phyloP scores from a whole-genome alignment of 2,888 invertebrate species.

The Dryococelus australis region DNA sequence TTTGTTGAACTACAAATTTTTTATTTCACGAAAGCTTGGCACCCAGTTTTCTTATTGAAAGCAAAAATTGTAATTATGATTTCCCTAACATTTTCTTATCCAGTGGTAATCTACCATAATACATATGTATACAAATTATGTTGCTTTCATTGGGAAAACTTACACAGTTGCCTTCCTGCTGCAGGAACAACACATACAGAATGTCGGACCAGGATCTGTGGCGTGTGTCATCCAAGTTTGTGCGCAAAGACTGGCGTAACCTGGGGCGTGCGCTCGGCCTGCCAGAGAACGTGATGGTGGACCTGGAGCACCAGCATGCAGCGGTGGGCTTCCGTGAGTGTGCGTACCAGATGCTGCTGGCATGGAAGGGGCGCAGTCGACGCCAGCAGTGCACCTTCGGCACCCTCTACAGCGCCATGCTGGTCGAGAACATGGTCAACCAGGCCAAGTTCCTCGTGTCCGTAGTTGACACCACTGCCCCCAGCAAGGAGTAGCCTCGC shows the following conservation, averaged over 20 bases:
- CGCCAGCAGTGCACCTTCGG: constrained; percentile 51
- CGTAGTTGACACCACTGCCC: not conserved
- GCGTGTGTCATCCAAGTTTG: constrained; percentile 49
- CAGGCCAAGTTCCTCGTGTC: constrained; percentile 48
- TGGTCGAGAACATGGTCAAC: constrained; percentile 49
- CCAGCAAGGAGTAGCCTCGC: not conserved
- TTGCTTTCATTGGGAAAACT: too few relatives aligned
- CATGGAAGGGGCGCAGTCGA: constrained; percentile 50
- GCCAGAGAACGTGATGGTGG: constrained; percentile 48
- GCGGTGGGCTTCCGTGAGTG: constrained; percentile 50
- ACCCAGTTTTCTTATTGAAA: too few relatives aligned
- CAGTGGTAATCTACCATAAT: too few relatives aligned
- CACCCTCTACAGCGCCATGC: constrained; percentile 48
- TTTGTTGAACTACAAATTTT: too few relatives aligned
- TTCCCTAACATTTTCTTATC: too few relatives aligned
- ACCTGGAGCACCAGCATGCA: constrained; percentile 48
- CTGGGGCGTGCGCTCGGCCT: constrained; percentile 49
- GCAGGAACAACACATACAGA: constrained; percentile 45
- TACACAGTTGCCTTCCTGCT: not conserved
- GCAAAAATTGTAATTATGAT: too few relatives aligned
- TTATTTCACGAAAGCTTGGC: too few relatives aligned
- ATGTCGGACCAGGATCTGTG: constrained; percentile 50
- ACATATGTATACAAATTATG: too few relatives aligned
- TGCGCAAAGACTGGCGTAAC: constrained; percentile 48
- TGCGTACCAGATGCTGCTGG: constrained; percentile 52